Base-by-base conservation (phyloP, 2,797 vertebrate species). In the Xyrichtys novacula region DNA sequence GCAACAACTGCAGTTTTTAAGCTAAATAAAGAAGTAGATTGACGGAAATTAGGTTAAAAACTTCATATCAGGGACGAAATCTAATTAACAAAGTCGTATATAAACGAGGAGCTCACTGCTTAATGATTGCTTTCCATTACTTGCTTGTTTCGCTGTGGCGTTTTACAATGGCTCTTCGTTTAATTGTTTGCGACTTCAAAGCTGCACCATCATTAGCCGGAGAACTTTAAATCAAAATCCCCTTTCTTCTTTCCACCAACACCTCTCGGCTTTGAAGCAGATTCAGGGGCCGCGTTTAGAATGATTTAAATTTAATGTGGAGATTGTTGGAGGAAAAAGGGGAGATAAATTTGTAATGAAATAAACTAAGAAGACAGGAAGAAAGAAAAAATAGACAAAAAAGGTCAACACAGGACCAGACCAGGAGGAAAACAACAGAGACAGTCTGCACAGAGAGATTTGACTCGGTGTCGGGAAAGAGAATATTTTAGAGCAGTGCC, bases 341-440 rank as follows among this genome's bases (percentile, higher is more conserved):
- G 23, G 15, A 39, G 56, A 65, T 72, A 48, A 36, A 78, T 69
- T 47, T 49, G 44, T 58, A 42, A 72, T 62, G n/a, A 53, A 67
- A 46, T 3, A 53, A 71, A 31, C 28, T 59, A 54, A 63, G 47
- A 56, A 1, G 5, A 53, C 0, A 1, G 2, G 23, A 6, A 25
- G 2, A 10, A 19, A 3, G 20, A 32, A 32, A 38, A 36, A 14
- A 52, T 47, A 56, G 31, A 66, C 0, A 3, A 53, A 48, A 65
- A 0, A 5, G 48, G 39, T 11, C 32, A 34, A 62, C 29, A 52
- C 3, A 20, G 43, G 38, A 65, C 54, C 23, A 58, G 59, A 56
- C 6, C 49, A 50, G 29, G 28, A 50, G 29, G 28, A 17, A 61
- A 52, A 53, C 44, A 61, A 47, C 19, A 54, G 36, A 49, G 10